A percentile compares a stretch with the other conserved stretches of the same genome.
Conservation (phyloP, 2,113 vertebrate genomes). For the Laticauda laticaudata region DNA sequence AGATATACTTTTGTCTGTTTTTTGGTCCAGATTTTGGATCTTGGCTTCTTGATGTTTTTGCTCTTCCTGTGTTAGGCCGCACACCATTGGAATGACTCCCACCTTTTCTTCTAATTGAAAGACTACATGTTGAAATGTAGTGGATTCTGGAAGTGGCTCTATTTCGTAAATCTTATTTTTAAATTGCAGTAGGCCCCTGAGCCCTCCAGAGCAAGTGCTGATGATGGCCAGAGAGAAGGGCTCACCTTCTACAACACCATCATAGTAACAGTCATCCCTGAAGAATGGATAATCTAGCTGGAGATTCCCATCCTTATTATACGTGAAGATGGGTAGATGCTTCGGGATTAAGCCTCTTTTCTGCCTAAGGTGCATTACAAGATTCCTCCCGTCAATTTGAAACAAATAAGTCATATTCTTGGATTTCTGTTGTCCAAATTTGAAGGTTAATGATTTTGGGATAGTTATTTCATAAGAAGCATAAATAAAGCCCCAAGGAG, state of each 20-base stretch:
- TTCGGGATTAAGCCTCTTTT: constrained; percentile 37
- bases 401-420: constrained; percentile 41
- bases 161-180: constrained; percentile 51
- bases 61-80: constrained; percentile 2
- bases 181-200: constrained; percentile 50
- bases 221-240: constrained; percentile 41
- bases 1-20: neutral
- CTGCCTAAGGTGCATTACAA: constrained; percentile 41
- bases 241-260: constrained; percentile 38
- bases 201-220: constrained; percentile 49
- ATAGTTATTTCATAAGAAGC: constrained; percentile 40
- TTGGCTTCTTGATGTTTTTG: constrained; percentile 11
- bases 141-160: constrained; percentile 34
- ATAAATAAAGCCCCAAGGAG: neutral
- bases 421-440: neutral
- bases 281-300: constrained; percentile 45
- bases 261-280: constrained; percentile 49
- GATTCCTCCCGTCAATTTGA: constrained; percentile 31
- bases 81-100: neutral
- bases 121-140: constrained; percentile 51
- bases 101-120: constrained; percentile 27
- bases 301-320: constrained; percentile 36
- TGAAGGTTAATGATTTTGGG: constrained; percentile 30
- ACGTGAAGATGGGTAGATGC: constrained; percentile 50
- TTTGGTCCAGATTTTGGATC: neutral